Conservation (phyloP, 2,888 invertebrate species). For the Punctoribates punctum region DNA sequence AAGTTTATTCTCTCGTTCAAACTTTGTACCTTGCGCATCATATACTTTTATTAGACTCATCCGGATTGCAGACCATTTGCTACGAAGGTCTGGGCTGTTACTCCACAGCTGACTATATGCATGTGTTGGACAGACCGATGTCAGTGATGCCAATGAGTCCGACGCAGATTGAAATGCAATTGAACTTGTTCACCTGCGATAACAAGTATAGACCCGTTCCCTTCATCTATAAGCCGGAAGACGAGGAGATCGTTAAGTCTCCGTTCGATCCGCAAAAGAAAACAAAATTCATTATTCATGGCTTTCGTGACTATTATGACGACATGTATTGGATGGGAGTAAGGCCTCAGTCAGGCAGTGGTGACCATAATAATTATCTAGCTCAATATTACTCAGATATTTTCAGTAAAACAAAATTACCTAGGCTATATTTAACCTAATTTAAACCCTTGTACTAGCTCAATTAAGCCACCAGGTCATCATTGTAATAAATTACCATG, state of each 20-base stretch:
- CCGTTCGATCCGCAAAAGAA: slow-evolving; percentile 34
- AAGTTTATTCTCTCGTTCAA: no score
- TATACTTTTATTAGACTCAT: no score
- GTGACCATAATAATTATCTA: neutral
- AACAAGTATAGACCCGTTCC: slow-evolving; percentile 34
- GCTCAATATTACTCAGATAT: neutral
- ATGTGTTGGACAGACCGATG: slow-evolving; percentile 19
- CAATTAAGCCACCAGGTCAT: no score
- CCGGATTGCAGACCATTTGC: slow-evolving; percentile 14
- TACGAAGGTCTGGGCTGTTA: slow-evolving; percentile 39
- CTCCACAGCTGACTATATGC: slow-evolving; percentile 6
- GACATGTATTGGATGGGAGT: slow-evolving; percentile 45
- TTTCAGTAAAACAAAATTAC: no score
- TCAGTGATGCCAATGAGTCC: slow-evolving; percentile 30
- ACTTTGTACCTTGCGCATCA: no score
- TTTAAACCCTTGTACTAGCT: no score
- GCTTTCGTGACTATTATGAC: slow-evolving; percentile 41
- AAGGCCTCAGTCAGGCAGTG: neutral
- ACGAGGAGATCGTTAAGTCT: slow-evolving; percentile 12
- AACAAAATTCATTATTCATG: slow-evolving; percentile 43
- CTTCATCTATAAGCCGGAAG: slow-evolving; percentile 33
- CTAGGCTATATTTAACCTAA: no score
- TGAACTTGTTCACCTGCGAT: slow-evolving; percentile 35
- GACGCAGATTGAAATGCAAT: slow-evolving; percentile 31
- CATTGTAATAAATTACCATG: no score